These are phyloP conservation scores for Forficula auricularia DNA, from an alignment of 1,140 invertebrate species.

Conservation along the genomic window DNA sequence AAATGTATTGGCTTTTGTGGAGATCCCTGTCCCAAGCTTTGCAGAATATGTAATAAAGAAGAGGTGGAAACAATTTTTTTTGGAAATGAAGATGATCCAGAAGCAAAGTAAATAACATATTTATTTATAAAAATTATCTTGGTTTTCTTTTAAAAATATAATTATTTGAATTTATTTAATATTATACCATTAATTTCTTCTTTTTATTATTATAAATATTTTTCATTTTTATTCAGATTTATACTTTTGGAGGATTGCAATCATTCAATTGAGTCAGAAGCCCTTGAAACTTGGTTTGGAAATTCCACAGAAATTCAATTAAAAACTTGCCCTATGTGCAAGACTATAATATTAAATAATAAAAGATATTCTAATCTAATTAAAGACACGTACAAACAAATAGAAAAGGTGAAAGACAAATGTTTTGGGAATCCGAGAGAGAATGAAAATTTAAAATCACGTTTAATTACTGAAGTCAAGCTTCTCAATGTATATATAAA, in stretches of 20 bases:
- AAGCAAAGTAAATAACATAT: constrained; percentile 30
- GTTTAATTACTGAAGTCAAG: too few relatives aligned
- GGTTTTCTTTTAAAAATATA: not conserved
- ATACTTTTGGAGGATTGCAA: constrained; percentile 42
- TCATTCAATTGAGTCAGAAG: constrained; percentile 38
- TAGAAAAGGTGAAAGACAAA: constrained; percentile 23
- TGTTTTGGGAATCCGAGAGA: constrained; percentile 9
- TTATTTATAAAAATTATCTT: constrained; percentile 16
- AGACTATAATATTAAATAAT: constrained; percentile 25
- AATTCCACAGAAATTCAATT: constrained; percentile 17
- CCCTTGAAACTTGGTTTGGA: constrained; percentile 34
- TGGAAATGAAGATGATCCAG: constrained; percentile 34
- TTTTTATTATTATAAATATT: constrained; percentile 6
- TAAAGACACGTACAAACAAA: constrained; percentile 22
- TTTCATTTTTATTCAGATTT: constrained; percentile 27
- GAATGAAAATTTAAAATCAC: too few relatives aligned
- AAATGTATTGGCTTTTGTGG: constrained; percentile 47
- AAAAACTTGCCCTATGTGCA: constrained; percentile 31
- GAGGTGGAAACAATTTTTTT: constrained; percentile 31
- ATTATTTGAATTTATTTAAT: not conserved
- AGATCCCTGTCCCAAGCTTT: constrained; percentile 37
- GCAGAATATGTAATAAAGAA: constrained; percentile 27
- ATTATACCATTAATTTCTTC: constrained; percentile 14
- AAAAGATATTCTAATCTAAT: constrained; percentile 27
- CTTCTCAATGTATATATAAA: too few relatives aligned